Evolutionary conservation across 2,113 vertebrate genomes (phyloP), one percentile per base, ranked within the genome.

Genomic region (Dicaeum eximium): DNA sequence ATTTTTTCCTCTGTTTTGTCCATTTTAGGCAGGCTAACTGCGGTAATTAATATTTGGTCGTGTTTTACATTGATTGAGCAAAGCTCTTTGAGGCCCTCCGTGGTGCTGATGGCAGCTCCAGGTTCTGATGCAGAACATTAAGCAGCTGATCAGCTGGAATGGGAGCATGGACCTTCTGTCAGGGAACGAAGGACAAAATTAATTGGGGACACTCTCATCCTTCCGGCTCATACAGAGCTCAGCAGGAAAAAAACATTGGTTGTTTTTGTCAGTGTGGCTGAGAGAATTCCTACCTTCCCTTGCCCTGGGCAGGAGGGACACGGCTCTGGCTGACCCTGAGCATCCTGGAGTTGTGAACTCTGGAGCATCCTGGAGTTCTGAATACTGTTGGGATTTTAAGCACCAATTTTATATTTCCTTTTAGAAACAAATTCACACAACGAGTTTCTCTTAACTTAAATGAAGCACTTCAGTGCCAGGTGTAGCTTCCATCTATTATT

Each of bases 21-120:
- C 2, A 0, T 15, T 86, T 90, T 74, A 86, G 33, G 54, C 58
- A 78, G 64, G 42, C 37, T 78, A 85, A 88, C 48, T 62, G 73
- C 47, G 89, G 54, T 87, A 95, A 90, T 92, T 94, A 95, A 90
- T 88, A 93, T 57, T 61, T 94, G 71, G 33, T 73, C 54, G 14
- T 90, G 45, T 94, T 96, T 90, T 89, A 54, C 84, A 77, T 62
- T 70, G 77, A 82, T 81, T 79, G 65, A 79, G 45, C 70, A 69
- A 70, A 69, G 57, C 72, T 79, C 11, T 85, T 80, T 47, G 87
- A 79, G 80, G 57, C 48, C 11, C 37, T 91, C 13, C 0, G 0
- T 67, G 73, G 21, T 30, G 44, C 80, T 95, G 69, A 64, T 71
- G 69, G 45, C 71, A 91, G 45, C 90, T 85, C 21, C 57, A 31